Percentiles rank a stretch among this genome's conserved stretches.
These are phyloP conservation scores for Sebastes trivittatus DNA, from an alignment of 2,797 vertebrate genomes.

Conservation along the genomic window DNA sequence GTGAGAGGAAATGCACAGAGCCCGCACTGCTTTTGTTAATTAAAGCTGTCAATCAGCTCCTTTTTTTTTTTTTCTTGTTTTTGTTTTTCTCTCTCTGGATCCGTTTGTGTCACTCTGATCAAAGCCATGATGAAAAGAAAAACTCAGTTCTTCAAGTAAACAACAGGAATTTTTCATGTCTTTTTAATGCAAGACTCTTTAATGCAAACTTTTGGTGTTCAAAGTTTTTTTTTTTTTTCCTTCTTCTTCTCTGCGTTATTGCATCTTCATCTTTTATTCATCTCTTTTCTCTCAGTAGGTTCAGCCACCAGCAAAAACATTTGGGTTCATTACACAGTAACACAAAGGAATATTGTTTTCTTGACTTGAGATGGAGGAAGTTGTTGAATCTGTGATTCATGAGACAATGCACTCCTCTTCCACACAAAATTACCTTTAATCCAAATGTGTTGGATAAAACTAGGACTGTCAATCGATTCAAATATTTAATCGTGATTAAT, in stretches of 20 bases:
- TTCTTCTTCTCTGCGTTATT: conserved; percentile 7
- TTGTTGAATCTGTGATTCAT: conserved; percentile 29
- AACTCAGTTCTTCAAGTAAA: conserved; percentile 70
- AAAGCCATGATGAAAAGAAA: conserved; percentile 74
- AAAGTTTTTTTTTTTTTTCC: conserved; percentile 21
- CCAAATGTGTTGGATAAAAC: neutral
- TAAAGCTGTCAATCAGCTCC: conserved; percentile 80
- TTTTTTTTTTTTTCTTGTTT: conserved; percentile 22
- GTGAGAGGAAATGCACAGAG: conserved; percentile 67
- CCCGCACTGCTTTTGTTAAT: conserved; percentile 76
- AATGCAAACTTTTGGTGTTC: conserved; percentile 71
- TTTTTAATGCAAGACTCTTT: conserved; percentile 64
- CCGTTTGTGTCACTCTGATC: conserved; percentile 77
- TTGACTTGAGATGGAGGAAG: conserved; percentile 14
- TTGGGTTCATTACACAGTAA: conserved; percentile 48
- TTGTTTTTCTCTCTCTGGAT: conserved; percentile 67
- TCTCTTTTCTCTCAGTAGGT: conserved; percentile 50
- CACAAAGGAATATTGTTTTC: conserved; percentile 53
- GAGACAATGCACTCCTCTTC: neutral
- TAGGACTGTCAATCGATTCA: no score
- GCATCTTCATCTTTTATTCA: conserved; percentile 72
- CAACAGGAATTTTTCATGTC: conserved; percentile 68
- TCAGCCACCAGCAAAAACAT: conserved; percentile 44
- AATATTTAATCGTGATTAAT: no score
- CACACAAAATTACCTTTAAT: neutral